A percentile compares a stretch with the other conserved stretches of the same genome.
These are phyloP conservation scores for Thereuonema tuberculata DNA, from an alignment of 1,140 invertebrate species.

Conservation along the genomic window DNA sequence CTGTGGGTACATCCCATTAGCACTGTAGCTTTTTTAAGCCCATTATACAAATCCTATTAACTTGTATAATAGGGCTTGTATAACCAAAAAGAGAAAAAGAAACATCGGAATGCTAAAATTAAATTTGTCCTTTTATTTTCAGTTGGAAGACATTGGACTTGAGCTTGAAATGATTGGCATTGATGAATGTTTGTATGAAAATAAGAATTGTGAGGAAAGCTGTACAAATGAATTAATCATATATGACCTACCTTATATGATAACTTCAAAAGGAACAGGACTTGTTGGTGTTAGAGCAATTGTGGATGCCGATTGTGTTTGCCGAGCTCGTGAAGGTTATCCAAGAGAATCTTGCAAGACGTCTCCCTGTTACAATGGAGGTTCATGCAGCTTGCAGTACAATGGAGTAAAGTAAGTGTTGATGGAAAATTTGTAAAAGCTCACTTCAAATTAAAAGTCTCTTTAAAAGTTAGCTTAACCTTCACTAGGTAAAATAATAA, in stretches of 20 bases:
- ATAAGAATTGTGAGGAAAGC: slow-evolving; percentile 39
- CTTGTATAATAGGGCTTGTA: too few species aligned
- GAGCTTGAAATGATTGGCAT: slow-evolving; percentile 71
- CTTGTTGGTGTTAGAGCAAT: slow-evolving; percentile 74
- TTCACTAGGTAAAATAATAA: too few species aligned
- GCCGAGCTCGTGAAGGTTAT: slow-evolving; percentile 24
- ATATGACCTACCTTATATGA: slow-evolving; percentile 51
- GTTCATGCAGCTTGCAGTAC: slow-evolving; percentile 24
- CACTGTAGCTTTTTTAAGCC: too few species aligned
- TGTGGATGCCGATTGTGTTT: slow-evolving; percentile 52
- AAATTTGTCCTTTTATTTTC: too few species aligned
- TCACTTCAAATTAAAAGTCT: too few species aligned
- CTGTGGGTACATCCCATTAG: too few species aligned
- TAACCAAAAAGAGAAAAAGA: too few species aligned
- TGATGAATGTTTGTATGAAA: slow-evolving; percentile 51
- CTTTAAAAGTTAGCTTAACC: too few species aligned
- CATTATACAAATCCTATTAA: too few species aligned
- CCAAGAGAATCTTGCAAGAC: slow-evolving; percentile 20
- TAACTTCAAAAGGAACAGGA: slow-evolving; percentile 77
- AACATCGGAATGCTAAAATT: too few species aligned
- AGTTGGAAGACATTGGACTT: slow-evolving; percentile 54
- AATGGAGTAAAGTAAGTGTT: slow-evolving; percentile 12
- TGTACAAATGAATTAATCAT: slow-evolving; percentile 57
- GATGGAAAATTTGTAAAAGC: neutral
- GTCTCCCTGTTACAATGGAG: slow-evolving; percentile 34